phyloP scores from a whole-genome alignment of 2,888 invertebrate species.

The Sarcophaga variegata region DNA sequence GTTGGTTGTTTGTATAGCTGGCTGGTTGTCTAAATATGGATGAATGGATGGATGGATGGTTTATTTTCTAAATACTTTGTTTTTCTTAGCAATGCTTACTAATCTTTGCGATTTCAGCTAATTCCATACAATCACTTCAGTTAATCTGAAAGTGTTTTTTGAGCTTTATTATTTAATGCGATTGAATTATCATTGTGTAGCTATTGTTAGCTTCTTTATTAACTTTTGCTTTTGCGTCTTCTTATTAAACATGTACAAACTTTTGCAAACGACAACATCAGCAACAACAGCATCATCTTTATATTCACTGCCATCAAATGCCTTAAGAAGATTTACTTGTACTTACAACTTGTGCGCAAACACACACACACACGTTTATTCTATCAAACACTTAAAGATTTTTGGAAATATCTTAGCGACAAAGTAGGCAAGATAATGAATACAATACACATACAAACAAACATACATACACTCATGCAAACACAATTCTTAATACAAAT shows the following conservation, averaged over 20 bases:
- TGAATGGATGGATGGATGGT: conserved; percentile 34
- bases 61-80: conserved; percentile 41
- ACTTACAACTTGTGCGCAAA: conserved; percentile 2
- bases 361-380: not conserved
- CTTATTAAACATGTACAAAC: conserved; percentile 30
- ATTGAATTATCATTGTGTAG: conserved; percentile 72
- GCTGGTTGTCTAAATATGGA: not conserved
- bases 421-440: conserved; percentile 25
- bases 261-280: conserved; percentile 2
- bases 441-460: conserved; percentile 10
- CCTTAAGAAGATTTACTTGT: conserved; percentile 52
- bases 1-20: not conserved
- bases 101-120: conserved; percentile 65
- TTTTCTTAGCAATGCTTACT: conserved; percentile 47
- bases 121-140: conserved; percentile 70
- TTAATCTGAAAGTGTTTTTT: conserved; percentile 76
- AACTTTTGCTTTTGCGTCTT: conserved; percentile 61
- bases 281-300: conserved; percentile 11
- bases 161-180: conserved; percentile 77
- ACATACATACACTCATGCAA: conserved; percentile 39
- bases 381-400: not conserved
- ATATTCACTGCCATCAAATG: conserved; percentile 40
- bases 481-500: conserved; percentile 37
- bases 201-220: conserved; percentile 65
- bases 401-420: conserved; percentile 62